These are phyloP conservation scores for Lycocorax pyrrhopterus DNA, from an alignment of 2,113 vertebrate species.

Conservation along the genomic window DNA sequence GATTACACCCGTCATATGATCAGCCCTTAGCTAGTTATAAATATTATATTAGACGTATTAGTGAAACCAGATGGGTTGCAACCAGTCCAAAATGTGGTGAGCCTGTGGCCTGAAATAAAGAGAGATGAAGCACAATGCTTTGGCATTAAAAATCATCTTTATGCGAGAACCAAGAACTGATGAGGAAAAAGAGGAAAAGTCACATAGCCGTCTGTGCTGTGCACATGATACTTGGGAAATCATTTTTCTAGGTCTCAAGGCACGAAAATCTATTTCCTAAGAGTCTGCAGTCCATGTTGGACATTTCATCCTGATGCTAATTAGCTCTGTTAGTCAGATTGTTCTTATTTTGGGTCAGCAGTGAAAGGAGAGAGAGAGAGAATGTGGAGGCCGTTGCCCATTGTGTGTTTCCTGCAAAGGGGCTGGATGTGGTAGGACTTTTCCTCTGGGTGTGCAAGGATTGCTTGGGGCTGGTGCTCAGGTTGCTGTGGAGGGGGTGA, in stretches of 20 bases:
- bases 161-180: neutral
- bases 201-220: neutral
- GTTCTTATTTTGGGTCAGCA: neutral
- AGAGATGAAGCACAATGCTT: conserved; percentile 55
- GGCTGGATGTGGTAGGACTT: neutral
- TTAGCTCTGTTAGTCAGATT: neutral
- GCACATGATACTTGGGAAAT: neutral
- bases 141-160: conserved; percentile 46
- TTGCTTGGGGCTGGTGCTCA: neutral
- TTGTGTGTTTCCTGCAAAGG: neutral
- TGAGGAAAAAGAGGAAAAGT: conserved; percentile 29
- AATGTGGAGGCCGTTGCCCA: neutral
- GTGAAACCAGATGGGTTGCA: conserved; percentile 63
- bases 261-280: neutral
- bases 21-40: conserved; percentile 46
- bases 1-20: conserved; percentile 44
- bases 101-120: conserved; percentile 45
- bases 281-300: neutral
- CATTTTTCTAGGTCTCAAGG: neutral
- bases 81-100: conserved; percentile 55
- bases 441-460: neutral
- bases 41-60: conserved; percentile 55
- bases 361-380: neutral
- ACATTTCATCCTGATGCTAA: neutral
- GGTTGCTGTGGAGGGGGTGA: neutral